Evolutionary conservation across 2,888 invertebrate genomes (phyloP).

Genomic region (Macaria notata): DNA sequence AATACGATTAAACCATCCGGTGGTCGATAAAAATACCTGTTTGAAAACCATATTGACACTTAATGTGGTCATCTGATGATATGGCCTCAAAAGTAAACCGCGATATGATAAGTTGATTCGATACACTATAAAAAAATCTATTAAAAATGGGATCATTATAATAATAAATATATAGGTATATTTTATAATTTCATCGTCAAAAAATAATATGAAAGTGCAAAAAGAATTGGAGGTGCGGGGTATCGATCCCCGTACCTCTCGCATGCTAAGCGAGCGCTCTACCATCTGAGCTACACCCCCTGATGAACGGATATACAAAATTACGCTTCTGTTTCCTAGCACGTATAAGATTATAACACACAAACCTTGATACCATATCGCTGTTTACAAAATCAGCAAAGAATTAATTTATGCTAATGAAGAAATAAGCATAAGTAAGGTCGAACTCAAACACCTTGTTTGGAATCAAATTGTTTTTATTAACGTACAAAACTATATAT

Average conservation of each 20-base stretch:
- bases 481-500: constrained; percentile 5
- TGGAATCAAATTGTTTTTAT: constrained; percentile 10
- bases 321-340: neutral
- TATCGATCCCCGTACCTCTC: constrained; percentile 83
- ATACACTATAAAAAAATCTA: neutral
- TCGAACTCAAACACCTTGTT: constrained; percentile 17
- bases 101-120: constrained; percentile 13
- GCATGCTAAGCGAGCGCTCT: constrained; percentile 83
- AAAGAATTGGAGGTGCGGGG: constrained; percentile 75
- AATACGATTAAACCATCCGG: constrained; percentile 32
- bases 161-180: neutral
- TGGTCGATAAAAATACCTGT: constrained; percentile 27
- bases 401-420: constrained; percentile 6
- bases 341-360: neutral
- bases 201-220: neutral
- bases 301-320: constrained; percentile 2
- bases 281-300: constrained; percentile 83
- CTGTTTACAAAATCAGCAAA: neutral
- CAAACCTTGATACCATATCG: neutral
- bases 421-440: constrained; percentile 8
- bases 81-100: constrained; percentile 20
- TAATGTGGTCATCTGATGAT: constrained; percentile 4
- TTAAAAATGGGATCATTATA: neutral
- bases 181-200: neutral
- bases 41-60: constrained; percentile 8